phyloP scores from a whole-genome alignment of 2,113 vertebrate genomes.

The Psittacula cyanocephala region DNA sequence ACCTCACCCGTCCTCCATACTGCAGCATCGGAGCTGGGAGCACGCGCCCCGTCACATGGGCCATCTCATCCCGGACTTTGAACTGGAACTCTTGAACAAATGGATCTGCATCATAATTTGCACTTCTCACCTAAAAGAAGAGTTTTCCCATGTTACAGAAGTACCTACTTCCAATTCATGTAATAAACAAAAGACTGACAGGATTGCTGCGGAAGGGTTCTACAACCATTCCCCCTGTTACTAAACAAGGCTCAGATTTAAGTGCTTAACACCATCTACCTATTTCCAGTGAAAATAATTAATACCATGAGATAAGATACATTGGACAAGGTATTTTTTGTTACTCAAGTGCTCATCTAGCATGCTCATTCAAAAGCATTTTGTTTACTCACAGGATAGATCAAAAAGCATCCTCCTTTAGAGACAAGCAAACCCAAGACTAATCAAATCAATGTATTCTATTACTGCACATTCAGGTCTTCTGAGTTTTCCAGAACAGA shows the following conservation, averaged over 20 bases:
- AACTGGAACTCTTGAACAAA: conserved; percentile 99
- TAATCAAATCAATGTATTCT: not conserved
- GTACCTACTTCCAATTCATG: not conserved
- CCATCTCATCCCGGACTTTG: conserved; percentile 98
- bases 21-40: conserved; percentile 98
- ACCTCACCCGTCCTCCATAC: conserved; percentile 96
- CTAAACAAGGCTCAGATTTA: not conserved
- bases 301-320: not conserved
- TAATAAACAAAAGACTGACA: not conserved
- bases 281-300: not conserved
- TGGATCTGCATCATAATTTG: conserved; percentile 96
- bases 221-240: no score
- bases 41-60: conserved; percentile 95
- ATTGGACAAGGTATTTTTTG: not conserved
- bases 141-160: not conserved
- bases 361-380: not conserved
- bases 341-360: not conserved
- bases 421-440: not conserved
- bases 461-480: not conserved
- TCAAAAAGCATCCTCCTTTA: not conserved
- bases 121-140: conserved; percentile 89
- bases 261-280: not conserved
- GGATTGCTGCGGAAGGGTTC: not conserved
- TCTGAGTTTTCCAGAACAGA: not conserved
- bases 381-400: not conserved